Evolutionary conservation across 2,113 vertebrate genomes (phyloP).

Genomic region (Pygathrix nemaeus): DNA sequence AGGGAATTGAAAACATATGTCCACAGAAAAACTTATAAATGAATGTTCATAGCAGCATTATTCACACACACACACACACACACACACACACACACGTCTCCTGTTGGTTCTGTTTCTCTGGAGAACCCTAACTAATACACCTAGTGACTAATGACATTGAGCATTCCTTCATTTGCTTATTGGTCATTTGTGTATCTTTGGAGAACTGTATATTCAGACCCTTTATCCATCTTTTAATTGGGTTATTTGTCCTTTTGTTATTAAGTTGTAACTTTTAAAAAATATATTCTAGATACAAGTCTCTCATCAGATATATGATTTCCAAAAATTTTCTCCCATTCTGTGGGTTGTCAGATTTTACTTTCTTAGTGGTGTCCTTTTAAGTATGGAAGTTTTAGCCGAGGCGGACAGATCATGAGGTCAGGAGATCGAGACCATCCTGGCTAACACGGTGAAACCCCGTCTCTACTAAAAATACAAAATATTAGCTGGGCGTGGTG

Average conservation of each 20-base stretch:
- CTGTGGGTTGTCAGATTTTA: background rate
- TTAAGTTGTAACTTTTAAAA: background rate
- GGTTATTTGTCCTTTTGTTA: background rate
- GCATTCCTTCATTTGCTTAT: background rate
- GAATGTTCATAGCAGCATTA: background rate
- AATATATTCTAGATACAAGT: background rate
- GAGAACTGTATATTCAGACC: background rate
- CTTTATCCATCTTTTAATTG: background rate
- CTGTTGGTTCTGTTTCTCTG: background rate
- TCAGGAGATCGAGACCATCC: too few species aligned
- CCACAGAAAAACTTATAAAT: background rate
- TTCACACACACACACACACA: background rate
- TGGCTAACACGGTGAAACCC: too few species aligned
- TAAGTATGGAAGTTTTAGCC: background rate
- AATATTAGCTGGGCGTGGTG: too few species aligned
- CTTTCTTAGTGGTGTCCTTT: background rate
- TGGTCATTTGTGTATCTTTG: background rate
- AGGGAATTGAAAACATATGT: background rate
- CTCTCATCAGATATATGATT: background rate
- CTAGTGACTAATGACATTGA: background rate
- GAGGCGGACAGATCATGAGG: too few species aligned
- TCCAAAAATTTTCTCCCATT: background rate
- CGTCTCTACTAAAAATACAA: too few species aligned
- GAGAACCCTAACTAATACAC: background rate
- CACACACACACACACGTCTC: background rate